A percentile compares a stretch with the other conserved stretches of the same genome.
phyloP scores from a whole-genome alignment of 2,888 invertebrate genomes.

The Lasioglossum marginatum region DNA sequence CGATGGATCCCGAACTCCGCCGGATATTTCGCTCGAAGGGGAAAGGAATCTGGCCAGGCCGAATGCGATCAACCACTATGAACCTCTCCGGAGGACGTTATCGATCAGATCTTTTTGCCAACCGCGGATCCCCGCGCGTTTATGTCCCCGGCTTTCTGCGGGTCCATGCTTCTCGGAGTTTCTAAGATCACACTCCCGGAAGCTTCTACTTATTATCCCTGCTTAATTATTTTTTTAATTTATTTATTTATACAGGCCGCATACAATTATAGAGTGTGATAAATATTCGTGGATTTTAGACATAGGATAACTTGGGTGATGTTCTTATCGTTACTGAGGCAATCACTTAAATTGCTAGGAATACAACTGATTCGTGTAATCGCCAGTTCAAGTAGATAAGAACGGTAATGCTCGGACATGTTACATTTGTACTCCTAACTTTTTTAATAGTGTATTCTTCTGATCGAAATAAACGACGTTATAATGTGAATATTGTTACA shows the following conservation, averaged over 20 bases:
- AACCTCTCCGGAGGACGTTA: conserved; percentile 11
- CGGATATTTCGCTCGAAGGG: conserved; percentile 13
- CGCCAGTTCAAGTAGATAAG: not conserved
- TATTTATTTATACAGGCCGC: no score
- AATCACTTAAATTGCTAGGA: no score
- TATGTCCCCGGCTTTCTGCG: not conserved
- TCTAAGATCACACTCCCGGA: not conserved
- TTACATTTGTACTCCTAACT: not conserved
- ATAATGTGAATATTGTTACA: not conserved
- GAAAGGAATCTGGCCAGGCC: conserved; percentile 2
- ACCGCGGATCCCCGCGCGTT: not conserved
- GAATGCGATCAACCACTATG: conserved; percentile 10
- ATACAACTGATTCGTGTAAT: no score
- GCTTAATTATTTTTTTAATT: no score
- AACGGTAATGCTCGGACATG: not conserved
- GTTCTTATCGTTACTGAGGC: no score
- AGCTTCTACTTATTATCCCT: not conserved
- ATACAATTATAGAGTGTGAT: no score
- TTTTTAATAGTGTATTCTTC: not conserved
- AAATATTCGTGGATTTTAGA: no score
- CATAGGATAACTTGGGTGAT: no score
- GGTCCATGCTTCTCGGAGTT: not conserved
- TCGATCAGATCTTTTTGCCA: conserved; percentile 5
- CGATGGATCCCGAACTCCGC: conserved; percentile 11
- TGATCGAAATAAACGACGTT: not conserved